These are phyloP conservation scores for Antheraea yamamai DNA, from an alignment of 2,888 invertebrate genomes.

Conservation along the genomic window DNA sequence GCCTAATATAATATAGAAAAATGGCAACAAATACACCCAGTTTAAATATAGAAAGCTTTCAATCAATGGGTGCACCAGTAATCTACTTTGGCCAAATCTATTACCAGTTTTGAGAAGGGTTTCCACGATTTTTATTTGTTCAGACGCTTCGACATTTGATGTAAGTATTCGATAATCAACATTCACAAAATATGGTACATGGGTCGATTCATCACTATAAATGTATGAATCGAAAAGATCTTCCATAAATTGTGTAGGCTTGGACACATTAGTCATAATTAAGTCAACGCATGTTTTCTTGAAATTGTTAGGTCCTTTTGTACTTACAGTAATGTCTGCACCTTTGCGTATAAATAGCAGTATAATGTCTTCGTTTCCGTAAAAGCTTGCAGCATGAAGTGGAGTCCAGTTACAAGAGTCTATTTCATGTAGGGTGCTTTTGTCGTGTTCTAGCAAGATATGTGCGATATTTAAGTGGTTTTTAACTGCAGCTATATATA, in stretches of 20 bases:
- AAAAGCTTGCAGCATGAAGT: constrained; percentile 51
- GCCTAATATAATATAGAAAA: constrained; percentile 68
- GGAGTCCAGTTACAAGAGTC: constrained; percentile 35
- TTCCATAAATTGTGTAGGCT: constrained; percentile 53
- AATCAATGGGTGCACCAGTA: constrained; percentile 75
- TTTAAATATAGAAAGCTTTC: constrained; percentile 78
- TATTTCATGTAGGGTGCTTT: constrained; percentile 1
- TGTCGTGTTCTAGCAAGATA: constrained; percentile 10
- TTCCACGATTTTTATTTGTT: constrained; percentile 22
- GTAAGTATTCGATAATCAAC: constrained; percentile 33
- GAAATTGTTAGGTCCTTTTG: background rate
- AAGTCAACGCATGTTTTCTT: constrained; percentile 48
- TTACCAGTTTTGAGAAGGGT: constrained; percentile 19
- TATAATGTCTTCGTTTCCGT: constrained; percentile 49
- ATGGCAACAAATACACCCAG: constrained; percentile 71
- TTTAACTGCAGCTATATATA: constrained; percentile 15
- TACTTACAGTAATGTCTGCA: constrained; percentile 12
- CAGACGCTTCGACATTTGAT: background rate
- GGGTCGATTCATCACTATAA: constrained; percentile 38
- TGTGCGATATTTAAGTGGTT: constrained; percentile 10
- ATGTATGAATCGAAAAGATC: constrained; percentile 54
- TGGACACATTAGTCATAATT: constrained; percentile 51
- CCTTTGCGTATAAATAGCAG: constrained; percentile 8
- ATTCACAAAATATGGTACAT: constrained; percentile 40
- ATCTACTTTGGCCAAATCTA: constrained; percentile 51